Conservation (phyloP, 2,888 invertebrate species). For the Chorisops tibialis region DNA sequence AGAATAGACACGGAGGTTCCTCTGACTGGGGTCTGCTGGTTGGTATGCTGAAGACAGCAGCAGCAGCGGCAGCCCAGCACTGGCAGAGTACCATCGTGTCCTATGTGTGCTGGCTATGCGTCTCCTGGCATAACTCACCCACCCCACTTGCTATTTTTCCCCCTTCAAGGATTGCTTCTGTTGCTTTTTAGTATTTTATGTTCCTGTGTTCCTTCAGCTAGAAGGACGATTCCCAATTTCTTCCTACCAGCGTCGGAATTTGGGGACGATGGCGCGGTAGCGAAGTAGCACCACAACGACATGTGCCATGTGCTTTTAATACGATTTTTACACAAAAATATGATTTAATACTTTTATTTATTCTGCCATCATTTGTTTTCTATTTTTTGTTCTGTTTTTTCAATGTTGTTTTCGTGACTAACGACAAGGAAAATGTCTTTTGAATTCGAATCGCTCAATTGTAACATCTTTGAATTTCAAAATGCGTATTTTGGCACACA, state of each 20-base stretch:
- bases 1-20: slow-evolving; percentile 2
- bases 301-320: slow-evolving; percentile 38
- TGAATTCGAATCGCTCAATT: slow-evolving; percentile 31
- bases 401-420: slow-evolving; percentile 20
- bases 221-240: slow-evolving; percentile 28
- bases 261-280: slow-evolving; percentile 18
- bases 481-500: slow-evolving; percentile 1
- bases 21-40: slow-evolving; percentile 23
- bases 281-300: slow-evolving; percentile 31
- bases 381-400: slow-evolving; percentile 1
- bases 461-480: slow-evolving; percentile 9
- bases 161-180: slow-evolving; percentile 21
- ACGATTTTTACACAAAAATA: slow-evolving; percentile 37
- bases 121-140: slow-evolving; percentile 21
- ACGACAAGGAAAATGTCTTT: slow-evolving; percentile 27
- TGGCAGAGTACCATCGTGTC: neutral
- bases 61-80: slow-evolving; percentile 2
- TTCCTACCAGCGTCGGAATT: slow-evolving; percentile 9
- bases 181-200: slow-evolving; percentile 32
- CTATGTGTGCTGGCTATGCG: slow-evolving; percentile 10
- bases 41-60: slow-evolving; percentile 30
- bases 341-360: slow-evolving; percentile 37
- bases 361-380: slow-evolving; percentile 28
- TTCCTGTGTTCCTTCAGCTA: slow-evolving; percentile 5
- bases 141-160: neutral